Evolutionary conservation across 2,797 vertebrate species (phyloP).

Genomic region (Tinamus major): DNA sequence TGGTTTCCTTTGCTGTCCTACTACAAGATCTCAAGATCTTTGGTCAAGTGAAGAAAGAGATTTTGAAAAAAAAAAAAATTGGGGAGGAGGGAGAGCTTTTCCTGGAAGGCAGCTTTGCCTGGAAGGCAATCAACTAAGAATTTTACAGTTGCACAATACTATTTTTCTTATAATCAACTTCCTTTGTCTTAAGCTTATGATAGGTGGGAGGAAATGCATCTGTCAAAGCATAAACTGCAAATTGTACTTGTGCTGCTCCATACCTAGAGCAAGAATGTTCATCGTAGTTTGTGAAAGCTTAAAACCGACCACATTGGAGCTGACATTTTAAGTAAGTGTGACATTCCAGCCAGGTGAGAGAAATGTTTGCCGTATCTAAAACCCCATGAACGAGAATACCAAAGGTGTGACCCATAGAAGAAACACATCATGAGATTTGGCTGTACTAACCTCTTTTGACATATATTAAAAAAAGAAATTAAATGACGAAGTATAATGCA

Average conservation of each 20-base stretch:
- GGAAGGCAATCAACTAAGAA: not conserved
- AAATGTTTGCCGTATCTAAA: not conserved
- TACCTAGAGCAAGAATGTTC: not conserved
- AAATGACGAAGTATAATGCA: not conserved
- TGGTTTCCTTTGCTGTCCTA: not conserved
- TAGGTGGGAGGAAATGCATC: not conserved
- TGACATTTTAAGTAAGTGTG: not conserved
- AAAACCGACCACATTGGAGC: not conserved
- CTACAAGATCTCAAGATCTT: not conserved
- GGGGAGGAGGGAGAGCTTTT: not conserved
- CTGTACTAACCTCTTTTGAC: not conserved
- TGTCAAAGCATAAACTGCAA: not conserved
- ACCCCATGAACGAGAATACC: accelerated
- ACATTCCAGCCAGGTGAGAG: not conserved
- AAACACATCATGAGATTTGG: not conserved
- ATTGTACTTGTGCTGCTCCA: not conserved
- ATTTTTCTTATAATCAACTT: not conserved
- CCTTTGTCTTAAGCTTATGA: not conserved
- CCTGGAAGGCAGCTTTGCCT: not conserved
- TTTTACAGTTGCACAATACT: not conserved
- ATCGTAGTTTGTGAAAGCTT: not conserved
- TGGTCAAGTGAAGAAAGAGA: not conserved
- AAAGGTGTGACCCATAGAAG: not conserved
- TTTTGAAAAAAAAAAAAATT: not conserved
- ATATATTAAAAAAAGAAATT: not conserved